Conservation (phyloP, 2,888 invertebrate genomes). For the Patella depressa region DNA sequence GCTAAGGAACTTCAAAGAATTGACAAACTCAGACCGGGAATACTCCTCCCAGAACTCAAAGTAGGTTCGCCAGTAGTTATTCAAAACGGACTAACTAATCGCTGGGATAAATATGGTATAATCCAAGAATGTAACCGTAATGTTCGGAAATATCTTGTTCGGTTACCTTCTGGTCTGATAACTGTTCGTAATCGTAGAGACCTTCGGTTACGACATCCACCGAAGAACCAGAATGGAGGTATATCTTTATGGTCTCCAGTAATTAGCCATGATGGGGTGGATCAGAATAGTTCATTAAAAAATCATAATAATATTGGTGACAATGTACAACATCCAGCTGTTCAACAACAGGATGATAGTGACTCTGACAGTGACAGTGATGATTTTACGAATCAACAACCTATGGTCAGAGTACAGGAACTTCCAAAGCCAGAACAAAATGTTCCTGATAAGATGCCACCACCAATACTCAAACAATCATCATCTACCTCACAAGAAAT, state of each 20-base stretch:
- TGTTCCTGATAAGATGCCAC: too few relatives aligned
- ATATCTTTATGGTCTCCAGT: not conserved
- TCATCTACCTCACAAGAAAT: too few relatives aligned
- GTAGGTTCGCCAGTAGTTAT: not conserved
- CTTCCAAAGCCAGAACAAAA: too few relatives aligned
- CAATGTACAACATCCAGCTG: too few relatives aligned
- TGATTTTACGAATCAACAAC: not conserved
- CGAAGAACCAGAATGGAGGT: not conserved
- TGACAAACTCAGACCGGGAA: not conserved
- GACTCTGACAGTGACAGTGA: slow-evolving; percentile 1
- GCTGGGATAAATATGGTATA: not conserved
- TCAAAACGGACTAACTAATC: not conserved
- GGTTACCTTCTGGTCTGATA: too few relatives aligned
- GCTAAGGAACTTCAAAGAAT: not conserved
- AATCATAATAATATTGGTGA: not conserved
- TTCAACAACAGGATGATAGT: not conserved
- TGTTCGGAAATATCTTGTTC: not conserved
- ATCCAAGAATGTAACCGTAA: slow-evolving; percentile 1
- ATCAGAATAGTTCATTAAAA: not conserved
- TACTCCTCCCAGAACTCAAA: not conserved
- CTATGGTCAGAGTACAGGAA: not conserved
- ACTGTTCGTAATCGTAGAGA: too few relatives aligned
- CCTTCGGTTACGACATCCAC: not conserved
- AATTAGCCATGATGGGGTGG: not conserved
- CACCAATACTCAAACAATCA: too few relatives aligned